Evolutionary conservation across 2,888 invertebrate species (phyloP).

Genomic region (Sarcophaga caerulescens): DNA sequence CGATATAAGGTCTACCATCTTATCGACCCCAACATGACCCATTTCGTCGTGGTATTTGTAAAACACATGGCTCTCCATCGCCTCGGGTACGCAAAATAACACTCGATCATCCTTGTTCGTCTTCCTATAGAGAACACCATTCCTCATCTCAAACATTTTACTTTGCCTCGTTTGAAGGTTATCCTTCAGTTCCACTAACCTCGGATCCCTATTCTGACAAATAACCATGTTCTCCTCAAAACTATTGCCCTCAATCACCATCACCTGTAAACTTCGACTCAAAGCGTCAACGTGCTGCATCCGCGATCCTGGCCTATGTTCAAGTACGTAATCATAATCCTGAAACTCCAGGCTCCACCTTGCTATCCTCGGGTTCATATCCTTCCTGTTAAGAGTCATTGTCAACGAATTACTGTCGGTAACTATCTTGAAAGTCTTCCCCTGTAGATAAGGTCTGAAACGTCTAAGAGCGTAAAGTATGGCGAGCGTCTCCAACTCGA

Average conservation of each 20-base stretch:
- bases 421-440: neutral
- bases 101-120: slow-evolving; percentile 11
- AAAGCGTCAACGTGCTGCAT: neutral
- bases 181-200: neutral
- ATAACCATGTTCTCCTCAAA: too few relatives aligned
- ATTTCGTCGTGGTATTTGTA: too few relatives aligned
- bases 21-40: too few relatives aligned
- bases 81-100: slow-evolving; percentile 18
- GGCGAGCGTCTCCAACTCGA: neutral
- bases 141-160: slow-evolving; percentile 36
- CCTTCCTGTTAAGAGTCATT: neutral
- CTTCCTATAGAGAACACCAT: slow-evolving; percentile 39
- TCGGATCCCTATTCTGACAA: slow-evolving; percentile 13
- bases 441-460: neutral
- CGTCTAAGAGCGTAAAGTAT: slow-evolving; percentile 9
- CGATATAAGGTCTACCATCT: too few relatives aligned
- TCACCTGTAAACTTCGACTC: too few relatives aligned
- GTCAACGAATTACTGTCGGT: too few relatives aligned
- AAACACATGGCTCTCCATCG: too few relatives aligned
- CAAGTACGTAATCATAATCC: too few relatives aligned
- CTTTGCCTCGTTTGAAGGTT: slow-evolving; percentile 2
- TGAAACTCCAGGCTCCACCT: neutral
- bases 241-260: too few relatives aligned
- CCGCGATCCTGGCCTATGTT: neutral
- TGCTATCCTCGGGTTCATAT: neutral